phyloP scores from a whole-genome alignment of 35 echinoderm and acorn worm species.

The Apostichopus japonicus region DNA sequence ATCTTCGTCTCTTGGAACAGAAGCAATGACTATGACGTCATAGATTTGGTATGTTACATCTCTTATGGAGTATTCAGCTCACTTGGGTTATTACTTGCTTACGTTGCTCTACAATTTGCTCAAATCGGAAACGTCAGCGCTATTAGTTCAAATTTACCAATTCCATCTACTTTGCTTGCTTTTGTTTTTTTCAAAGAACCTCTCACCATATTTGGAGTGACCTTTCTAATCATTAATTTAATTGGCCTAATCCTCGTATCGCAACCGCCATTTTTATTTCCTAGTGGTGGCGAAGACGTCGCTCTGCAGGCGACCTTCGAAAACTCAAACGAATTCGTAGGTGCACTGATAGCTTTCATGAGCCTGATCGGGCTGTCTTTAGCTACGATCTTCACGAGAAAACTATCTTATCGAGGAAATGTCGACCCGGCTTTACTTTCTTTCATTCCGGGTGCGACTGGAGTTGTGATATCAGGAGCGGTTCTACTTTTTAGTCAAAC shows the following conservation, averaged over 20 bases:
- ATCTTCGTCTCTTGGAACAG: too few species aligned
- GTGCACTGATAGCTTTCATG: conserved; percentile 7
- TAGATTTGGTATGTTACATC: too few species aligned
- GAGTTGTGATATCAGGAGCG: too few species aligned
- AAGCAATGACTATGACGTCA: too few species aligned
- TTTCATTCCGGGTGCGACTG: too few species aligned
- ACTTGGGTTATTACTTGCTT: conserved; percentile 4
- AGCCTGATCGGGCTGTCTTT: background rate
- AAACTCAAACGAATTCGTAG: background rate
- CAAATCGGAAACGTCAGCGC: conserved; percentile 28
- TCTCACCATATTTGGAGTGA: background rate
- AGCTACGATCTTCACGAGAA: conserved; percentile 31
- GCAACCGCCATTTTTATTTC: conserved; percentile 16
- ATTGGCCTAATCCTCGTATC: conserved; percentile 1
- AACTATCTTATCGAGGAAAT: too few species aligned
- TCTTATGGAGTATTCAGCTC: too few species aligned
- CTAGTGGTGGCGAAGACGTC: background rate
- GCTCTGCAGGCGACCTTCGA: too few species aligned
- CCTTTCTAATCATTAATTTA: background rate
- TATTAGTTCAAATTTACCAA: conserved; percentile 31
- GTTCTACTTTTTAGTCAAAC: too few species aligned
- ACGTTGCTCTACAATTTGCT: conserved; percentile 25
- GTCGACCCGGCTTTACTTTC: too few species aligned
- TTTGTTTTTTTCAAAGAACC: background rate
- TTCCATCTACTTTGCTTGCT: conserved; percentile 1